phyloP scores from a whole-genome alignment of 2,113 vertebrate genomes.

The Oophaga pumilio region DNA sequence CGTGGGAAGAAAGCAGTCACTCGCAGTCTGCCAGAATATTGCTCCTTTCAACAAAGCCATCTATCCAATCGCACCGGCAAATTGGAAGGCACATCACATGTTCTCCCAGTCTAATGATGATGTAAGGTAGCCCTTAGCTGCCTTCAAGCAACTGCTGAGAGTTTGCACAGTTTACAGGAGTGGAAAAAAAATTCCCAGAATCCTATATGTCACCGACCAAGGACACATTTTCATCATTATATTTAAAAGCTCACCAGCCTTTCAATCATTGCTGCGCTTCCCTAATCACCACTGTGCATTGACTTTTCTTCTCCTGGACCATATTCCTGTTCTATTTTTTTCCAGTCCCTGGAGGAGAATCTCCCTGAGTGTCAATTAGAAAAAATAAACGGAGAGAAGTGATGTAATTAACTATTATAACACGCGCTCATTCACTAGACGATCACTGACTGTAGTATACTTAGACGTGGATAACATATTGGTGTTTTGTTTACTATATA shows the following conservation, averaged over 20 bases:
- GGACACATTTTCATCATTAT: conserved; percentile 24
- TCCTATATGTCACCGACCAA: conserved; percentile 36
- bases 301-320: background rate
- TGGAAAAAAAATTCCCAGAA: conserved; percentile 47
- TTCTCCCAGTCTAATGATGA: conserved; percentile 63
- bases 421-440: too few species aligned
- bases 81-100: conserved; percentile 54
- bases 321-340: background rate
- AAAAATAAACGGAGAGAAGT: background rate
- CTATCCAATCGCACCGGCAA: conserved; percentile 59
- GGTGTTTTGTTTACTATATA: too few species aligned
- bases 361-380: background rate
- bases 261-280: conserved; percentile 2
- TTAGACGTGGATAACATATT: too few species aligned
- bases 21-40: conserved; percentile 53
- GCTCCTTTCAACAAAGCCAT: conserved; percentile 57
- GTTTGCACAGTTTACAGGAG: conserved; percentile 35
- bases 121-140: conserved; percentile 59
- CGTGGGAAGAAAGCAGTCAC: conserved; percentile 36
- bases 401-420: background rate
- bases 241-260: background rate
- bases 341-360: background rate
- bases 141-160: conserved; percentile 59
- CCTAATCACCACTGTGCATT: conserved; percentile 17
- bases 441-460: too few species aligned